A percentile compares a stretch with the other conserved stretches of the same genome.
Evolutionary conservation across 2,113 vertebrate species (phyloP).

Genomic region (Datnioides undecimradiatus): DNA sequence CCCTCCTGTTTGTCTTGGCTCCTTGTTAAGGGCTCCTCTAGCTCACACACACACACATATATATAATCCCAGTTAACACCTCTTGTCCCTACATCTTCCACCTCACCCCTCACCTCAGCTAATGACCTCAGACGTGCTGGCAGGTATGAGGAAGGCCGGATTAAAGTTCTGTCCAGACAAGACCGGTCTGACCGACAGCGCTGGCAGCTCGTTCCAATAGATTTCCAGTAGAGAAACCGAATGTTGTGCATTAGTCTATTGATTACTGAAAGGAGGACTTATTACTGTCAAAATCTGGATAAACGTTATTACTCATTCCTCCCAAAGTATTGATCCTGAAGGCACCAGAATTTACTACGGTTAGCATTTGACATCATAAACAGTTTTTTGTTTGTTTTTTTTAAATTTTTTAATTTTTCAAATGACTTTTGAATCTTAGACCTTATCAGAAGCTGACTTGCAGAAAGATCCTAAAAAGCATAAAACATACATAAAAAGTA

Average conservation of each 20-base stretch:
- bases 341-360: neutral
- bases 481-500: too few species aligned
- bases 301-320: neutral
- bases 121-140: conserved; percentile 29
- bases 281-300: neutral
- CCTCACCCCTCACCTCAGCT: conserved; percentile 29
- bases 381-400: too few species aligned
- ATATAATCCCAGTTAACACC: conserved; percentile 49
- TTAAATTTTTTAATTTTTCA: too few species aligned
- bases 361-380: neutral
- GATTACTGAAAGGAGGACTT: neutral
- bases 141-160: neutral
- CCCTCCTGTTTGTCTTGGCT: conserved; percentile 72
- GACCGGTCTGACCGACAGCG: neutral
- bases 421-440: too few species aligned
- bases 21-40: conserved; percentile 34
- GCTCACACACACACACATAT: conserved; percentile 40
- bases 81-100: conserved; percentile 28
- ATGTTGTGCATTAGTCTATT: neutral
- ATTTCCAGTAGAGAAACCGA: neutral
- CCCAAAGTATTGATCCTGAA: neutral
- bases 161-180: neutral
- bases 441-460: neutral
- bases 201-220: neutral
- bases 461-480: too few species aligned